Percentiles rank a stretch among this genome's conserved stretches.
These are phyloP conservation scores for Drosophila funebris DNA, from an alignment of 1,140 invertebrate genomes.

Conservation along the genomic window DNA sequence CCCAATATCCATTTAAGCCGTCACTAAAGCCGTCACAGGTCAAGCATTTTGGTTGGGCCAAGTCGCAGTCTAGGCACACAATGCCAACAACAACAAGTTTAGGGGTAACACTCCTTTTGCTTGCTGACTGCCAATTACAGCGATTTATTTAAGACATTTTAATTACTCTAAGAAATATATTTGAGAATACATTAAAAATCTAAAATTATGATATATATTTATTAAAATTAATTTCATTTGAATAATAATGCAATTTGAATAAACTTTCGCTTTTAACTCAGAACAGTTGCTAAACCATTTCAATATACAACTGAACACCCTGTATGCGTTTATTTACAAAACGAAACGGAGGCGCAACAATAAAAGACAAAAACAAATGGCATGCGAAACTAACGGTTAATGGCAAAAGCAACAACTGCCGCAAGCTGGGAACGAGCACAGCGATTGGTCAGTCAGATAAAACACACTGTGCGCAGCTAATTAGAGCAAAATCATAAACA, in stretches of 20 bases:
- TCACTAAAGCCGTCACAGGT: conserved; percentile 25
- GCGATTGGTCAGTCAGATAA: conserved; percentile 7
- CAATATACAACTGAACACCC: conserved; percentile 14
- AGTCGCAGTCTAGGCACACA: conserved; percentile 1
- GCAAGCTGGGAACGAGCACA: neutral
- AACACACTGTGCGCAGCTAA: conserved; percentile 28
- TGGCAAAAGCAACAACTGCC: conserved; percentile 3
- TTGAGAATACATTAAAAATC: too few relatives aligned
- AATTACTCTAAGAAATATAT: too few relatives aligned
- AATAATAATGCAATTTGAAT: too few relatives aligned
- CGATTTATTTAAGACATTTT: too few relatives aligned
- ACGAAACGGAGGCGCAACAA: neutral
- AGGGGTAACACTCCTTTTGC: neutral
- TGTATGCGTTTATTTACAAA: neutral
- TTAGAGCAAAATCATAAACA: conserved; percentile 35
- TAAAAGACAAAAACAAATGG: conserved; percentile 21
- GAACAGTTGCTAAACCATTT: neutral
- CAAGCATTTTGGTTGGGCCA: conserved; percentile 18
- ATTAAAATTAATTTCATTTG: too few relatives aligned
- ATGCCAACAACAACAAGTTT: neutral
- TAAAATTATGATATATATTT: too few relatives aligned
- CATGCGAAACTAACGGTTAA: conserved; percentile 19
- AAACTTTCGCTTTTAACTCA: too few relatives aligned
- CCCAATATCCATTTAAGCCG: conserved; percentile 6
- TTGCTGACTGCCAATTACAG: too few relatives aligned